phyloP scores from a whole-genome alignment of 1,140 invertebrate genomes.

The Drosophila suzukii region DNA sequence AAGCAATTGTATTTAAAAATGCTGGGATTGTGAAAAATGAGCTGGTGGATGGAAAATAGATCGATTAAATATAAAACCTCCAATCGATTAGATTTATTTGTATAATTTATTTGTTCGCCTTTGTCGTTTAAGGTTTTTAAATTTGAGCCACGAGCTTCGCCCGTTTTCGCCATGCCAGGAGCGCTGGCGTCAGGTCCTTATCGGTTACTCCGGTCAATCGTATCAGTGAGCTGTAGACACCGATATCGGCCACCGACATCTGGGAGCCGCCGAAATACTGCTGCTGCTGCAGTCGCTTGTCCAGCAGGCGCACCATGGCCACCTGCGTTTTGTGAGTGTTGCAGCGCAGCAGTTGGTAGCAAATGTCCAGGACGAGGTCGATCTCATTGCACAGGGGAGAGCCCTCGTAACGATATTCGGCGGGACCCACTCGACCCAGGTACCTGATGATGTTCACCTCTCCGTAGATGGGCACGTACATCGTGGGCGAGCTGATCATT shows the following conservation, averaged over 20 bases:
- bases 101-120: conserved; percentile 43
- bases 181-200: conserved; percentile 76
- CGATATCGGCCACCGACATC: conserved; percentile 81
- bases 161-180: conserved; percentile 74
- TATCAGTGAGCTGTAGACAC: conserved; percentile 76
- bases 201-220: conserved; percentile 74
- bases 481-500: conserved; percentile 83
- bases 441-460: conserved; percentile 83
- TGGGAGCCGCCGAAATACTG: conserved; percentile 76
- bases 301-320: conserved; percentile 67
- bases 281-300: conserved; percentile 71
- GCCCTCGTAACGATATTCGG: conserved; percentile 75
- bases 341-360: conserved; percentile 81
- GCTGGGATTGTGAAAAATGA: no score
- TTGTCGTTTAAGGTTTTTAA: conserved; percentile 34
- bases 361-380: conserved; percentile 80
- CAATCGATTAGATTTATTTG: background rate
- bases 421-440: conserved; percentile 77
- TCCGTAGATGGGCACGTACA: conserved; percentile 84
- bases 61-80: background rate
- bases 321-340: conserved; percentile 71
- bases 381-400: conserved; percentile 77
- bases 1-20: background rate
- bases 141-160: conserved; percentile 70
- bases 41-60: no score